Percentiles rank a stretch among this genome's conserved stretches.
Conservation (phyloP, 2,113 vertebrate genomes). For the Delphinus delphis region DNA sequence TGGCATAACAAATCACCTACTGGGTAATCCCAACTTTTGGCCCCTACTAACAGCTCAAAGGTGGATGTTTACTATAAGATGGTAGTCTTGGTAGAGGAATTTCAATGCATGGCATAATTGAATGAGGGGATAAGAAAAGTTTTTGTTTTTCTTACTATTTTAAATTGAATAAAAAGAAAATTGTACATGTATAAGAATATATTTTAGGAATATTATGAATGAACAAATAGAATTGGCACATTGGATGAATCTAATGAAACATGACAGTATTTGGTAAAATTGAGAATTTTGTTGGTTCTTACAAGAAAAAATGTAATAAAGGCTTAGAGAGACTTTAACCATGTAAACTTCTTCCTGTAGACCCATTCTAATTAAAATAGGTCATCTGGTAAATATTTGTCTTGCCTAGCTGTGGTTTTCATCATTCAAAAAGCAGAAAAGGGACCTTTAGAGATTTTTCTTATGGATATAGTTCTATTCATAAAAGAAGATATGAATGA, state of each 20-base stretch:
- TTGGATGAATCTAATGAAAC: neutral
- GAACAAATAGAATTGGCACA: neutral
- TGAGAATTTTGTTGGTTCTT: neutral
- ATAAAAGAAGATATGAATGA: neutral
- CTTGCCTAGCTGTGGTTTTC: neutral
- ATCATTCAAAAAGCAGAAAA: neutral
- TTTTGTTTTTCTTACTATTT: neutral
- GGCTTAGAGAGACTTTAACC: neutral
- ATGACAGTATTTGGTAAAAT: neutral
- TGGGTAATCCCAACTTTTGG: neutral
- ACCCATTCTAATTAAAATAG: neutral
- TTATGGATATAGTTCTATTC: neutral
- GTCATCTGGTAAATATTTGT: neutral
- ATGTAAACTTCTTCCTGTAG: neutral
- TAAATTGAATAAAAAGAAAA: neutral
- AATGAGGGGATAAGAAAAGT: neutral
- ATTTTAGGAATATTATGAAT: neutral
- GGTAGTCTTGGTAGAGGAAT: neutral
- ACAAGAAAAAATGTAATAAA: neutral
- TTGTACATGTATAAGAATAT: neutral
- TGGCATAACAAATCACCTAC: neutral
- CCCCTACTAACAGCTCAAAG: neutral
- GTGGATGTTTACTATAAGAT: neutral
- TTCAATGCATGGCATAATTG: neutral
- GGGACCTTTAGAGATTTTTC: neutral